Percentiles rank a stretch among this genome's conserved stretches.
Evolutionary conservation across 2,797 vertebrate species (phyloP).

Genomic region (Fistularia tabacaria): DNA sequence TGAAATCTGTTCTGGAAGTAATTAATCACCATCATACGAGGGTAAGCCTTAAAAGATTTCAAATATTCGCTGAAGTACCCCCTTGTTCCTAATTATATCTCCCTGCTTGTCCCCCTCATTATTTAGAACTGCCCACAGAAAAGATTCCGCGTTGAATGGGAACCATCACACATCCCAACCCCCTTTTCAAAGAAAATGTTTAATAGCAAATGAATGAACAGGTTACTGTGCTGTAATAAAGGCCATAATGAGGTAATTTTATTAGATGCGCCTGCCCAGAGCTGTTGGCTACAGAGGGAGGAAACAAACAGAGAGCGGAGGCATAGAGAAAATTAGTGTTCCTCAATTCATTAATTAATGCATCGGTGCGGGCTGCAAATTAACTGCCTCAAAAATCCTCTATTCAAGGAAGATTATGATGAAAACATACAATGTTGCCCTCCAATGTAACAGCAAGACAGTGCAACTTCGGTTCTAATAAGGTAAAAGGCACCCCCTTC

Average conservation of each 20-base stretch:
- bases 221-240: slow-evolving; percentile 87
- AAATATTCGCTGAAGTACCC: slow-evolving; percentile 92
- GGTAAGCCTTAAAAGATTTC: slow-evolving; percentile 84
- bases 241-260: slow-evolving; percentile 98
- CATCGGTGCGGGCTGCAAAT: slow-evolving; percentile 90
- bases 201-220: slow-evolving; percentile 88
- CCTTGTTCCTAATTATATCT: slow-evolving; percentile 99
- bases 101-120: slow-evolving; percentile 90
- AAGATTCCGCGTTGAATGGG: slow-evolving; percentile 81
- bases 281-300: slow-evolving; percentile 77
- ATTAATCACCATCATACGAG: slow-evolving; percentile 87
- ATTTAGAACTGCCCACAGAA: slow-evolving; percentile 92
- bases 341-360: slow-evolving; percentile 96
- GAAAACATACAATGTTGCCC: slow-evolving; percentile 91
- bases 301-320: slow-evolving; percentile 77
- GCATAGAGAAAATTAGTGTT: slow-evolving; percentile 91
- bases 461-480: slow-evolving; percentile 89
- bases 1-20: slow-evolving; percentile 82
- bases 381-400: slow-evolving; percentile 93
- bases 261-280: slow-evolving; percentile 86
- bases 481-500: slow-evolving; percentile 88
- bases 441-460: slow-evolving; percentile 89
- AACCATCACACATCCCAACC: slow-evolving; percentile 71
- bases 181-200: slow-evolving; percentile 84
- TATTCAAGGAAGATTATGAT: slow-evolving; percentile 75